Base-by-base conservation (phyloP, 2,113 vertebrate species). In the Zingel zingel region DNA sequence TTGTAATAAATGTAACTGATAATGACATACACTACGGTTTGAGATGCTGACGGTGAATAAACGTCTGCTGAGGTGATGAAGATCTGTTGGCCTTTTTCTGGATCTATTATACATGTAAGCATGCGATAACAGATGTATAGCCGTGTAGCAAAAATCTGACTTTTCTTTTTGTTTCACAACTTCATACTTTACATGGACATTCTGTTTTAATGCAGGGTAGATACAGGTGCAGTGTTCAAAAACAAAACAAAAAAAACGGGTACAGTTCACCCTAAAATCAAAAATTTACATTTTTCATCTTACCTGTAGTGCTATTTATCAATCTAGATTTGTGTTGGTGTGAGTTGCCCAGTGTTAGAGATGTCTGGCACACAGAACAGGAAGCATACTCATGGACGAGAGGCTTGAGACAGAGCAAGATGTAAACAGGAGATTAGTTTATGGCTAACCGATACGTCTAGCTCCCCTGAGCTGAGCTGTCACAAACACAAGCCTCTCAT, bases 11-110 rank as follows among this genome's bases (percentile, higher is more conserved):
- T 75, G 51, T 51, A 67, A 51, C 23, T 39, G 11, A 36, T 54
- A 14, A 27, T 25, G 45, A 61, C 33, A 56, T 19, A 45, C n/a
- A 54, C 36, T 58, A 27, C 14, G 0, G 62, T 68, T 81, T 76
- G 45, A 73, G 61, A 82, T 27, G 72, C 70, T 80, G 54, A 45
- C 18, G 30, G 57, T 72, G 5, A 94, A 93, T 93, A 91, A 92
- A 92, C 23, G 9, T 43, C 80, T 79, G 65, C 36, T 80, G 50
- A 88, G 58, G 25, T 65, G 21, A 79, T 21, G 23, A 71, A 58
- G 11, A 79, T 18, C 8, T 70, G 36, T 27, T 59, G 18, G 39
- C 10, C 2, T 59, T 15, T 47, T 36, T 78, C 18, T 70, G 48
- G 10, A 50, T 71, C 21, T 53, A 8, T 66, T 53, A 51, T 71